phyloP scores from a whole-genome alignment of 2,888 invertebrate species.

The Caenorhabditis sinica region DNA sequence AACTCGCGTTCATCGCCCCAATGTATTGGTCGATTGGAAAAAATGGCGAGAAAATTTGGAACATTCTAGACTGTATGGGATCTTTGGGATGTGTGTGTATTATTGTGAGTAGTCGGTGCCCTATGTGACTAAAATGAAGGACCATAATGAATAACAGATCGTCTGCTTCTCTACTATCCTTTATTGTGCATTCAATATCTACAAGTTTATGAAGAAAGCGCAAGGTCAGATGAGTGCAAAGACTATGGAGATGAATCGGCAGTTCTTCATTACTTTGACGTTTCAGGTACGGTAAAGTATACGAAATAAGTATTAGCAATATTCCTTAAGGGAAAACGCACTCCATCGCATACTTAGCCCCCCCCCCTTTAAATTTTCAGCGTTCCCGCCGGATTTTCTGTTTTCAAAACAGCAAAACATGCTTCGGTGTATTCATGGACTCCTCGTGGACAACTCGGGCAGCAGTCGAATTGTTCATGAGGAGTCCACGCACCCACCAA shows the following conservation, averaged over 20 bases:
- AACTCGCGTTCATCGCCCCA: slow-evolving; percentile 12
- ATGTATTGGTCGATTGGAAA: slow-evolving; percentile 34
- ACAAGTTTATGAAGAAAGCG: background rate
- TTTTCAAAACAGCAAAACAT: no score
- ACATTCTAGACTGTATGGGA: background rate
- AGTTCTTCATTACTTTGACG: slow-evolving; percentile 22
- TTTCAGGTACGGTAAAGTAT: slow-evolving; percentile 14
- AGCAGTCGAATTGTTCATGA: no score
- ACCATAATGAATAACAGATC: background rate
- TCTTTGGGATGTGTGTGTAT: slow-evolving; percentile 1
- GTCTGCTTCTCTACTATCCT: slow-evolving; percentile 21
- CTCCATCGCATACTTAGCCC: no score
- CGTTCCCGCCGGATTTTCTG: no score
- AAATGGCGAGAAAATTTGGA: slow-evolving; percentile 29
- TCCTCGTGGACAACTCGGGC: no score
- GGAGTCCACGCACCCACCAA: no score
- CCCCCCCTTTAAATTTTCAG: no score
- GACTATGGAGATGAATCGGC: slow-evolving; percentile 26
- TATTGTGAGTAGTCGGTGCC: slow-evolving; percentile 9
- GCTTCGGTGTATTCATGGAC: no score
- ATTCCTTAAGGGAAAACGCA: background rate
- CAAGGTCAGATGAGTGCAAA: slow-evolving; percentile 8
- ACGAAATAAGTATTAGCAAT: no score
- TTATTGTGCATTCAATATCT: slow-evolving; percentile 28
- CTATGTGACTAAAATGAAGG: background rate